phyloP scores from a whole-genome alignment of 2,797 vertebrate species.

The Arrhamphus sclerolepis region DNA sequence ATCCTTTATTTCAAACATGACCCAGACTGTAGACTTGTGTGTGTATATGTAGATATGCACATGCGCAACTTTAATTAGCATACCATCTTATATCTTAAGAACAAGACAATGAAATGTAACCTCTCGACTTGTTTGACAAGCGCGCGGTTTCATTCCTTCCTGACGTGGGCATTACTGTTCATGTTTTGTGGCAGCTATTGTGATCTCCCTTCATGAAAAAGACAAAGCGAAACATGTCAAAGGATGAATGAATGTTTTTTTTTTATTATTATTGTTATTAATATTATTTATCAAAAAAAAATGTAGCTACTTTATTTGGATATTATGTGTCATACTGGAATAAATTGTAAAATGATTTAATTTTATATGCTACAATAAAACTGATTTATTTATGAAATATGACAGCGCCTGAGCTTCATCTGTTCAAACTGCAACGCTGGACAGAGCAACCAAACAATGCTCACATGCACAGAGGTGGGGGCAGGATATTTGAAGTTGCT shows the following conservation, averaged over 20 bases:
- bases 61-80: constrained; percentile 73
- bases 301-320: constrained; percentile 93
- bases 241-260: constrained; percentile 91
- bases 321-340: constrained; percentile 98
- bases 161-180: constrained; percentile 88
- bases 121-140: constrained; percentile 74
- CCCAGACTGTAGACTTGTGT: constrained; percentile 81
- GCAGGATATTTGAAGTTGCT: constrained; percentile 21
- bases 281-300: constrained; percentile 94
- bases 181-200: constrained; percentile 94
- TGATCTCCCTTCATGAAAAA: constrained; percentile 75
- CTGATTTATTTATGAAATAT: constrained; percentile 98
- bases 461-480: constrained; percentile 7
- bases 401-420: constrained; percentile 45
- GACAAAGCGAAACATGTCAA: constrained; percentile 92
- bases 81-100: constrained; percentile 74
- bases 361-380: constrained; percentile 99
- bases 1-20: constrained; percentile 76
- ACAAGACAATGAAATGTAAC: constrained; percentile 65
- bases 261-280: constrained; percentile 82
- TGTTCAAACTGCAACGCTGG: constrained; percentile 14
- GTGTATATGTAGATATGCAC: constrained; percentile 79
- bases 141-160: constrained; percentile 86
- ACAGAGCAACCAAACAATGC: constrained; percentile 6
- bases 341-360: constrained; percentile 99